Conservation (phyloP, 2,113 vertebrate genomes). For the Falcunculus frontatus region DNA sequence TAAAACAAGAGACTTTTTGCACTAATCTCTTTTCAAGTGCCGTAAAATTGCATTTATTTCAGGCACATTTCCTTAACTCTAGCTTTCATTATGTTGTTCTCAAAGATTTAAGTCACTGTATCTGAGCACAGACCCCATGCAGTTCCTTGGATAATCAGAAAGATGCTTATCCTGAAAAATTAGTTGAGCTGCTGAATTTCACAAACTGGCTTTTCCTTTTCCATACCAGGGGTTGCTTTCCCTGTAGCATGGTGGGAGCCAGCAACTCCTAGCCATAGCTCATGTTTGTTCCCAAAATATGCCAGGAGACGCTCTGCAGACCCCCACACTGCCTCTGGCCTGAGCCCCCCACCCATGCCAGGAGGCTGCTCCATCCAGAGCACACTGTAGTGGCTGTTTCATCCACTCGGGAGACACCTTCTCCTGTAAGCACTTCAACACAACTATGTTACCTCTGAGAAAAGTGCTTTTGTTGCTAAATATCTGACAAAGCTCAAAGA, state of each 20-base stretch:
- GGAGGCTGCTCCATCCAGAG: not conserved
- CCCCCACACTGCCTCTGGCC: not conserved
- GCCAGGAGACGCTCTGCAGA: fast-evolving
- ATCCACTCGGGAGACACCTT: not conserved
- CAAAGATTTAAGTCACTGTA: not conserved
- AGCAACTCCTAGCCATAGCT: not conserved
- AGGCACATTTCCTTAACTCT: not conserved
- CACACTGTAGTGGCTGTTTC: not conserved
- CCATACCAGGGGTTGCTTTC: not conserved
- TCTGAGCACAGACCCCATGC: not conserved
- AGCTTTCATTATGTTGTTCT: not conserved
- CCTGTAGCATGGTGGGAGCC: fast-evolving
- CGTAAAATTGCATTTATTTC: constrained; percentile 4
- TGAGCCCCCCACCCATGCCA: not conserved
- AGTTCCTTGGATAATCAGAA: not conserved
- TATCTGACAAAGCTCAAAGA: not conserved
- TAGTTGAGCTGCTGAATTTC: not conserved
- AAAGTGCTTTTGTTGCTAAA: not conserved
- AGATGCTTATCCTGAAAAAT: not conserved
- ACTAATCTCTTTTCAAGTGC: not conserved
- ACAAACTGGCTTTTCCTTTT: not conserved
- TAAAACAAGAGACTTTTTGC: constrained; percentile 1
- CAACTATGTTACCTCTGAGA: not conserved
- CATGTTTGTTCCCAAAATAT: not conserved
- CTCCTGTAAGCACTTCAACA: not conserved